A percentile compares a stretch with the other conserved stretches of the same genome.
Conservation (phyloP, 2,797 vertebrate species). For the Tenualosa thibaudeaui region DNA sequence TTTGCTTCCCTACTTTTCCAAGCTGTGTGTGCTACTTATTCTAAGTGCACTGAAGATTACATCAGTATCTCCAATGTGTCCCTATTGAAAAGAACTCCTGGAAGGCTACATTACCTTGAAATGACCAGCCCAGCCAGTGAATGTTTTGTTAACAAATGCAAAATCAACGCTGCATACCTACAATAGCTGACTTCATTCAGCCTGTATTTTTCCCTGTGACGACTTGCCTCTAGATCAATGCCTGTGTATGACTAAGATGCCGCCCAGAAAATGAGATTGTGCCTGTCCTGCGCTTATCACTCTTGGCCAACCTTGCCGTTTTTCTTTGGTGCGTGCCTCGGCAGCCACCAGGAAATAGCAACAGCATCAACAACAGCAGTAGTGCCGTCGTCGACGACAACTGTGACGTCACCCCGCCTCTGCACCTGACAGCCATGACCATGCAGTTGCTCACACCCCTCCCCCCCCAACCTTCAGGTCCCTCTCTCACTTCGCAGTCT, state of each 20-base stretch:
- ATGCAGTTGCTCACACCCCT: background rate
- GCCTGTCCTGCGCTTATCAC: background rate
- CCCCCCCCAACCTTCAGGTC: background rate
- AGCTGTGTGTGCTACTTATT: background rate
- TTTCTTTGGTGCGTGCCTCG: background rate
- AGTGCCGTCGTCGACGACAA: background rate
- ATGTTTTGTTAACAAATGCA: background rate
- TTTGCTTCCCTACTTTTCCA: background rate
- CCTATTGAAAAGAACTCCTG: background rate
- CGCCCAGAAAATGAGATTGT: background rate
- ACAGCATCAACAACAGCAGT: background rate
- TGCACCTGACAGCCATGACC: background rate
- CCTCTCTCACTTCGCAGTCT: background rate
- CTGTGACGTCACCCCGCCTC: background rate
- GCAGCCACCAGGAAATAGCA: background rate
- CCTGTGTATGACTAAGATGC: background rate
- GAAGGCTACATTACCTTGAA: background rate
- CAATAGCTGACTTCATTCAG: background rate
- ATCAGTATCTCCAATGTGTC: background rate
- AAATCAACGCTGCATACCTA: background rate
- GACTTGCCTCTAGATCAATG: background rate
- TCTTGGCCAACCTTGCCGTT: background rate
- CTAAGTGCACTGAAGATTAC: background rate
- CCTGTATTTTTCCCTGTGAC: background rate
- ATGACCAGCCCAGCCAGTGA: background rate